Base-by-base conservation (phyloP, 2,888 invertebrate genomes). In the Drosophila parthenogenetica region DNA sequence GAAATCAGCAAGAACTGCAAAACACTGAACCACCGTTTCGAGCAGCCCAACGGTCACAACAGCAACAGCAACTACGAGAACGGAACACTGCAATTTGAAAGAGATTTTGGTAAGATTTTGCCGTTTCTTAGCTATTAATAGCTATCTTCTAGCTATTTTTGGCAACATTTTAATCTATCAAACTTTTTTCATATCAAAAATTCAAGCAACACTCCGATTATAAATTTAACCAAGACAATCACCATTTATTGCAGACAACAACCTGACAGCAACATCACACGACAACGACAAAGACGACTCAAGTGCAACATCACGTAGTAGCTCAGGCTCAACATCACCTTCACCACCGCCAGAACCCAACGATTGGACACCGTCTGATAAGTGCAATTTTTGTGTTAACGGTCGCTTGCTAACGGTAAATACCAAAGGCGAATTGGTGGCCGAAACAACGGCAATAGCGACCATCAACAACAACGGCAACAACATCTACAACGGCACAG, bases 351-450 rank as follows among this genome's bases (percentile, higher is more conserved):
- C 87, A 73, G 89, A 88, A 76, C 94, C 94, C 53, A 92, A 93
- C 91, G 96, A 96, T 92, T 97, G 96, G 96, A 95, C 95, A 92
- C 96, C 96, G 86, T 94, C 95, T 92, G 95, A 95, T 92, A 96
- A 96, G 94, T 97, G 96, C 93, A 95, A 96, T 94, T 96, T 96
- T 93, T 97, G 96, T 93, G 95, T 95, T 92, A 94, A 95, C 94
- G 95, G 95, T 93, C 95, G 95, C 93, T 93, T 95, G 93, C 93
- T 92, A 90, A 92, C 92, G 89, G 92, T 92, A 85, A 92, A 92
- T 91, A 90, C 92, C 78, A 90, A 90, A 79, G 92, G 92, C 69
- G 92, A 92, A 87, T 79, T 92, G 84, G 92, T 92, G 90, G 92
- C 92, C 81, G 92, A 92, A 90, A 90, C 92, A 72, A 90, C 91